Conservation (phyloP, 2,888 invertebrate species). For the Mesorhabditis sp. region DNA sequence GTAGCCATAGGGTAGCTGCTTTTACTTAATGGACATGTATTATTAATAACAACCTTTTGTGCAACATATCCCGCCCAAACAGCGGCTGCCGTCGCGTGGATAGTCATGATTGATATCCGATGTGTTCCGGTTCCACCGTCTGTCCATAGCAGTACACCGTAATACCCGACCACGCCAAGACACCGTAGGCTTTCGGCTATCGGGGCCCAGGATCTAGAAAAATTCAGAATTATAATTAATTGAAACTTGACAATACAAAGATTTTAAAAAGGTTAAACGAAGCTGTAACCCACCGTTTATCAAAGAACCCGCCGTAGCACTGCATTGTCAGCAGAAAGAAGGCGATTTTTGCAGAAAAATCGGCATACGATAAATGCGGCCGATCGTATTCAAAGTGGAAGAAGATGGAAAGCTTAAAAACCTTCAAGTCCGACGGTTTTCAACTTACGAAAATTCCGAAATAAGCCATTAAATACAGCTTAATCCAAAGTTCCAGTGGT, state of each 20-base stretch:
- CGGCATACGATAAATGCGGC: slow-evolving; percentile 35
- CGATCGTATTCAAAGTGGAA: slow-evolving; percentile 56
- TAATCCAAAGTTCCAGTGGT: slow-evolving; percentile 34
- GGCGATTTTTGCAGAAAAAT: slow-evolving; percentile 48
- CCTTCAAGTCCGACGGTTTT: not conserved
- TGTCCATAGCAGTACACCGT: slow-evolving; percentile 37
- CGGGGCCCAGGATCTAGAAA: slow-evolving; percentile 47
- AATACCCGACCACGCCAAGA: slow-evolving; percentile 43
- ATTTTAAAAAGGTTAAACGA: not conserved
- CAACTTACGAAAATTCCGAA: slow-evolving; percentile 34
- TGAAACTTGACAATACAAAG: not conserved
- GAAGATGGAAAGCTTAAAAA: slow-evolving; percentile 41
- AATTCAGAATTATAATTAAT: not conserved
- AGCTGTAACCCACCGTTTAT: slow-evolving; percentile 20
- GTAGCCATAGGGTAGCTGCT: too few relatives aligned
- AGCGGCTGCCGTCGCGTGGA: slow-evolving; percentile 21
- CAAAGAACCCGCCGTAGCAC: slow-evolving; percentile 46
- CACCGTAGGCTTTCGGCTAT: slow-evolving; percentile 46
- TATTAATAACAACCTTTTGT: slow-evolving; percentile 12
- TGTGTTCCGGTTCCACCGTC: slow-evolving; percentile 46
- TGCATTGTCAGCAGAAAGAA: slow-evolving; percentile 55
- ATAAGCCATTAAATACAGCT: slow-evolving; percentile 43
- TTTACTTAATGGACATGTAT: not conserved
- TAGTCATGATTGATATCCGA: slow-evolving; percentile 38
- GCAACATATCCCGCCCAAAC: slow-evolving; percentile 33